Percentiles rank a stretch among this genome's conserved stretches.
Conservation (phyloP, 1,140 invertebrate species). For the Nephotettix cincticeps region DNA sequence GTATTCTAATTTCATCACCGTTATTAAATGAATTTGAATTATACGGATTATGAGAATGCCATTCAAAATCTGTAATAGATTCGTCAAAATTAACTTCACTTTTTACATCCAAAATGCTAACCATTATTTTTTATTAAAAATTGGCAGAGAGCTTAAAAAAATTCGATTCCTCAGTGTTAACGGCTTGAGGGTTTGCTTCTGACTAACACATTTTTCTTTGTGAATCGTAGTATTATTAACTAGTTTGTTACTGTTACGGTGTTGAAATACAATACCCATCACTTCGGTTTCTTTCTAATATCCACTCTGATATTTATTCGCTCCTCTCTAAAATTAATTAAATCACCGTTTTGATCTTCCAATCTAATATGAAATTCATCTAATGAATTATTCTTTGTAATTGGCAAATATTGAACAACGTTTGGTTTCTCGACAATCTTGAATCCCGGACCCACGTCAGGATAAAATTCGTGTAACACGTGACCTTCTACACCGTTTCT, state of each 20-base stretch:
- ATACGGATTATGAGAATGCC: slow-evolving; percentile 45
- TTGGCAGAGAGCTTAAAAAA: slow-evolving; percentile 34
- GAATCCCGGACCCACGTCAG: slow-evolving; percentile 35
- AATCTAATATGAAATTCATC: slow-evolving; percentile 33
- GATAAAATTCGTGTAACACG: slow-evolving; percentile 38
- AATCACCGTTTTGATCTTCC: slow-evolving; percentile 30
- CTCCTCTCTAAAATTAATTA: slow-evolving; percentile 37
- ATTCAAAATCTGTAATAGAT: slow-evolving; percentile 44
- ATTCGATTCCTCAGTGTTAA: slow-evolving; percentile 35
- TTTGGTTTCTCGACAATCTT: slow-evolving; percentile 37
- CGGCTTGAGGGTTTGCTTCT: slow-evolving; percentile 12
- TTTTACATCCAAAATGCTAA: slow-evolving; percentile 37
- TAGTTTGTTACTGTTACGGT: slow-evolving; percentile 44
- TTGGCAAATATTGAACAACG: slow-evolving; percentile 34
- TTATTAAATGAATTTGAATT: slow-evolving; percentile 39
- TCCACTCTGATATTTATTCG: slow-evolving; percentile 26
- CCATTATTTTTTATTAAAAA: slow-evolving; percentile 28
- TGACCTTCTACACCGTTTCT: slow-evolving; percentile 32
- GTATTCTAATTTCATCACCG: slow-evolving; percentile 40
- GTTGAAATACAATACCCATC: slow-evolving; percentile 13
- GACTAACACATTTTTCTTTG: not conserved
- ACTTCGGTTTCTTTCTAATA: slow-evolving; percentile 32
- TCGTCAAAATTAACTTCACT: slow-evolving; percentile 37
- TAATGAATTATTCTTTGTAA: slow-evolving; percentile 5
- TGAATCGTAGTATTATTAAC: too few species aligned